Base-by-base conservation (phyloP, 2,888 invertebrate genomes). In the Monopis laevigella region DNA sequence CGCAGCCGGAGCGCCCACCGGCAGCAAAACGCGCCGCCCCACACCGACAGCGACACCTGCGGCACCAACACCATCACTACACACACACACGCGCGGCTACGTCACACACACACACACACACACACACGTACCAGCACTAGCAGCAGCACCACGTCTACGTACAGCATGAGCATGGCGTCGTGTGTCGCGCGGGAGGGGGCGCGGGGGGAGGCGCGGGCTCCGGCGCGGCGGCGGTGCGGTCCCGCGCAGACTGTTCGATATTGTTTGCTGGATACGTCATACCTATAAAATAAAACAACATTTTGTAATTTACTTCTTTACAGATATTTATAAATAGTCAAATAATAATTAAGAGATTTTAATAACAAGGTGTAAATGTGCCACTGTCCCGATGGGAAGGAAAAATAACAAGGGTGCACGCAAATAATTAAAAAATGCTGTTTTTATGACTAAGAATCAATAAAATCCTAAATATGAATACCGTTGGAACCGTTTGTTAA, bases 11-110 rank as follows among this genome's bases (percentile, higher is more conserved):
- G 67, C 1, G 65, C 65, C 46, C 73, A 73, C 30, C 85, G 83
- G 57, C 87, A 87, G 50, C 83, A 84, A 56, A 83, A 83, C 38
- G 17, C 32, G 17, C 36, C 8, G 17, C 18, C 19, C 16, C 11
- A 35, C 34, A 34, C 19, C 35, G 26, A 32, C 19, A 14, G 14
- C 17, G 14, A 7, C 39, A 11, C 10, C 39, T 12, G 27, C 17
- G 36, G 19, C 42, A 35, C 34, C 21, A 29, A 3, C 24, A 12
- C 24, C 34, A 17, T n/a, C 40, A 13, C 30, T 7, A 29, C 6
- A 34, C 34, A 18, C 7, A 34, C 34, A 17, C 16, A 12, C 34
- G 34, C n/a, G 17, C 17, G 34, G 34, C 2, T 32, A 17, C 16
- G 21, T 12, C 11, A 14, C n/a, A 10, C 11, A 10, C 2, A 3